Conservation (phyloP, 2,797 vertebrate species). For the Muraenolepis orangiensis region DNA sequence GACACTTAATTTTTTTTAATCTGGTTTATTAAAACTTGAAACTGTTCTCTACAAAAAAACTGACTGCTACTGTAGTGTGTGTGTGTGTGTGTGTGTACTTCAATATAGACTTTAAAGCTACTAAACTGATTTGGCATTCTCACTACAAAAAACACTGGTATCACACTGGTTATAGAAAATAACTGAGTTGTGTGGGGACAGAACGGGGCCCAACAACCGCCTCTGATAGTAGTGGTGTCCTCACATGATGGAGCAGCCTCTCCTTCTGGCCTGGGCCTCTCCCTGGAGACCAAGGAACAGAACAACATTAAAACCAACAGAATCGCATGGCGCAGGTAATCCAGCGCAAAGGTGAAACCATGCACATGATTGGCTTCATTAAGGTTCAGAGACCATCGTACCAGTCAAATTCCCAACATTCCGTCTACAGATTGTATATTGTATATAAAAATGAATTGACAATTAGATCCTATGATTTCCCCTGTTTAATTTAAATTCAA, state of each 20-base stretch:
- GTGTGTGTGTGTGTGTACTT: background rate
- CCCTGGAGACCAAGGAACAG: conserved; percentile 62
- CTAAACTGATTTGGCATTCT: background rate
- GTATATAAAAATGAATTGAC: background rate
- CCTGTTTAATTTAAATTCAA: no score
- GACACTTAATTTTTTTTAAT: background rate
- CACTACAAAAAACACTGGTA: background rate
- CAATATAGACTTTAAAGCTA: background rate
- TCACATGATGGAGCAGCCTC: conserved; percentile 84
- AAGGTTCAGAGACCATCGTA: background rate
- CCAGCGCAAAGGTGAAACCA: background rate
- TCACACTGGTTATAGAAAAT: background rate
- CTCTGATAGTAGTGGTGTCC: conserved; percentile 13
- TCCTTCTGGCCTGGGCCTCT: conserved; percentile 55
- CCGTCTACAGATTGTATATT: background rate
- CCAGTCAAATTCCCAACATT: background rate
- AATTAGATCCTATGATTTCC: no score
- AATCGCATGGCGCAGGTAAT: background rate
- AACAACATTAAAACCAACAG: conserved; percentile 1
- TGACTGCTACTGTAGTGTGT: background rate
- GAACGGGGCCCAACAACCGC: background rate
- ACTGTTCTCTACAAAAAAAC: background rate
- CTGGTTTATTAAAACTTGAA: background rate
- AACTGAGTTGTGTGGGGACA: background rate
- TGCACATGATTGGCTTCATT: background rate